Conservation (phyloP, 1,140 invertebrate species). For the Microplitis mediator region DNA sequence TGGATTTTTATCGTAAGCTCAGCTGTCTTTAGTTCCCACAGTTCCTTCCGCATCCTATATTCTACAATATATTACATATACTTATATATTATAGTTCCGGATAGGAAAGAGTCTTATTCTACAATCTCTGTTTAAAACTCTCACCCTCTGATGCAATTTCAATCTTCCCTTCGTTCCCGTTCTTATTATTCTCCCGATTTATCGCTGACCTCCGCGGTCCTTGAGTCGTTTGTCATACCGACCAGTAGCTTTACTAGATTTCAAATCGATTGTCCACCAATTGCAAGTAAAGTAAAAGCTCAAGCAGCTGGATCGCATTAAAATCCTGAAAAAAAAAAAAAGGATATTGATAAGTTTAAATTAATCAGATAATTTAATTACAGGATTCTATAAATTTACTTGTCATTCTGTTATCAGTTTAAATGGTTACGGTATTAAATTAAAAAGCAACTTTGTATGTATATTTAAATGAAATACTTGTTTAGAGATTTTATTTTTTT, state of each 20-base stretch:
- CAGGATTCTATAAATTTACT: no score
- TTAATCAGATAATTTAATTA: no score
- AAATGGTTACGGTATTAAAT: neutral
- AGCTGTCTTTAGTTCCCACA: constrained; percentile 53
- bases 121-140: neutral
- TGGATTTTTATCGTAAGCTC: constrained; percentile 30
- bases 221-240: constrained; percentile 7
- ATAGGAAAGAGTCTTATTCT: constrained; percentile 7
- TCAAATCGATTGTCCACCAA: neutral
- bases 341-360: no score
- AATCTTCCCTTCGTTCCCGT: neutral
- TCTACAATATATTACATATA: neutral
- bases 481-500: neutral
- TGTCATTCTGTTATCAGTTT: no score
- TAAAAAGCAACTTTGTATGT: neutral
- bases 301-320: neutral
- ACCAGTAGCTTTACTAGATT: constrained; percentile 16
- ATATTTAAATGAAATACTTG: neutral
- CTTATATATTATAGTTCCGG: constrained; percentile 16
- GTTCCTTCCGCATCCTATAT: constrained; percentile 41
- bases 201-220: constrained; percentile 18
- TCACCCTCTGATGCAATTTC: neutral
- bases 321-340: no score
- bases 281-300: neutral
- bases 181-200: constrained; percentile 15